Evolutionary conservation across 2,888 invertebrate genomes (phyloP).

Genomic region (Molorchus minor): DNA sequence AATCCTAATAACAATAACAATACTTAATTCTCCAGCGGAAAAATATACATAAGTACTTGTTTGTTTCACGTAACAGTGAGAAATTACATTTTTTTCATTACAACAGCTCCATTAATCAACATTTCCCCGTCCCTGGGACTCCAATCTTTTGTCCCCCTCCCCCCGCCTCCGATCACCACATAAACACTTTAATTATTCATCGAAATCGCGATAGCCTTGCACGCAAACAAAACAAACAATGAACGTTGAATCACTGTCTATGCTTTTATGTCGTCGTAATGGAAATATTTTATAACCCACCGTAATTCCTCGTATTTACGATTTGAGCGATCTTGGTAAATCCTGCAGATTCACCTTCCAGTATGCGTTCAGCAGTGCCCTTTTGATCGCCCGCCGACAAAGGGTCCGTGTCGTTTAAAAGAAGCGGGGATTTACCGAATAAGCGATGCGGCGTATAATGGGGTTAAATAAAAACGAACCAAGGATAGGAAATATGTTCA

Average conservation of each 20-base stretch:
- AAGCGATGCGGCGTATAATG: too few species aligned
- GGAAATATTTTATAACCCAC: neutral
- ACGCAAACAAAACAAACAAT: neutral
- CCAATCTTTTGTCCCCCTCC: neutral
- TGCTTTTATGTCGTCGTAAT: neutral
- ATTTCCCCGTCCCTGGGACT: neutral
- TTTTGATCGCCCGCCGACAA: neutral
- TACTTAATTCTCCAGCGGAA: too few species aligned
- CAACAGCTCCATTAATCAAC: too few species aligned
- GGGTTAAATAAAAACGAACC: too few species aligned
- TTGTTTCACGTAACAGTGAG: too few species aligned
- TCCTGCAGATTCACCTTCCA: neutral
- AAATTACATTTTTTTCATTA: too few species aligned
- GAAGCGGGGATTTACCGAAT: too few species aligned
- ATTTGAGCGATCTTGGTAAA: neutral
- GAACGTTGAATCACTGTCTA: neutral
- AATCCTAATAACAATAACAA: too few species aligned
- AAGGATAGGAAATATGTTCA: too few species aligned
- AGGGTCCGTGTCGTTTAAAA: too few species aligned
- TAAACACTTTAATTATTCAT: slow-evolving; percentile 1
- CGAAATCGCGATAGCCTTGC: neutral
- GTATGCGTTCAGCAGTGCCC: neutral
- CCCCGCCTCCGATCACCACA: neutral
- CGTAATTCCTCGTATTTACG: neutral
- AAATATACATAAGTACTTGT: too few species aligned